phyloP scores from a whole-genome alignment of 1,140 invertebrate genomes.

The Drosophila subpulchrella region DNA sequence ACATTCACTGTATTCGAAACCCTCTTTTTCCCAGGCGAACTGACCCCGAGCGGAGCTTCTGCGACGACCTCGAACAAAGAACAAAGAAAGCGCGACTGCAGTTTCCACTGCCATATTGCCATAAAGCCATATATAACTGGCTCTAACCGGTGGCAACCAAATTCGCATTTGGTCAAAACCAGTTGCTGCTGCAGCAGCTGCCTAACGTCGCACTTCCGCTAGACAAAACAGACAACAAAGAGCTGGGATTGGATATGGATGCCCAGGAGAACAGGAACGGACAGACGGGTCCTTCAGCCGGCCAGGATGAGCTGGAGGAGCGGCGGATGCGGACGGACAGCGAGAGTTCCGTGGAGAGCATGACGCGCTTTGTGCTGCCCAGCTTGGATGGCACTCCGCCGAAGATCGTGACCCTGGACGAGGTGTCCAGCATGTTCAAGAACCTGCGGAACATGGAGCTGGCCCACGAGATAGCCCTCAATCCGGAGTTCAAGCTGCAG shows the following conservation, averaged over 20 bases:
- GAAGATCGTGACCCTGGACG: constrained; percentile 94
- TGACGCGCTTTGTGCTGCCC: constrained; percentile 75
- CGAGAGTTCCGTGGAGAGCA: constrained; percentile 76
- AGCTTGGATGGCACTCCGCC: constrained; percentile 91
- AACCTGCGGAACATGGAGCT: constrained; percentile 96
- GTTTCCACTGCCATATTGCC: neutral
- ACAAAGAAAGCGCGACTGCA: constrained; percentile 39
- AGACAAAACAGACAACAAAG: neutral
- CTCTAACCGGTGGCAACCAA: constrained; percentile 23
- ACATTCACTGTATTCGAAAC: constrained; percentile 8
- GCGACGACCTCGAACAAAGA: constrained; percentile 43
- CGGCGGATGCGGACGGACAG: constrained; percentile 71
- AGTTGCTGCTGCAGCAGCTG: constrained; percentile 20
- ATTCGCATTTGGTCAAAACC: constrained; percentile 29
- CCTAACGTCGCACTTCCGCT: constrained; percentile 26
- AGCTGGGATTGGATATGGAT: constrained; percentile 36
- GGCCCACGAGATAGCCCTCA: constrained; percentile 97
- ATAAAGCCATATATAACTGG: constrained; percentile 2
- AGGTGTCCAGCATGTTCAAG: constrained; percentile 95
- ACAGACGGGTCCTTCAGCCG: neutral
- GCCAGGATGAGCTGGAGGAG: constrained; percentile 14
- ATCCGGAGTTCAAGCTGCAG: constrained; percentile 95
- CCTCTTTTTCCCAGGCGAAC: constrained; percentile 22
- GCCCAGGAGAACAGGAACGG: constrained; percentile 40
- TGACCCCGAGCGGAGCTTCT: constrained; percentile 36